phyloP scores from a whole-genome alignment of 2,113 vertebrate species.

The Platycercus adscitus region DNA sequence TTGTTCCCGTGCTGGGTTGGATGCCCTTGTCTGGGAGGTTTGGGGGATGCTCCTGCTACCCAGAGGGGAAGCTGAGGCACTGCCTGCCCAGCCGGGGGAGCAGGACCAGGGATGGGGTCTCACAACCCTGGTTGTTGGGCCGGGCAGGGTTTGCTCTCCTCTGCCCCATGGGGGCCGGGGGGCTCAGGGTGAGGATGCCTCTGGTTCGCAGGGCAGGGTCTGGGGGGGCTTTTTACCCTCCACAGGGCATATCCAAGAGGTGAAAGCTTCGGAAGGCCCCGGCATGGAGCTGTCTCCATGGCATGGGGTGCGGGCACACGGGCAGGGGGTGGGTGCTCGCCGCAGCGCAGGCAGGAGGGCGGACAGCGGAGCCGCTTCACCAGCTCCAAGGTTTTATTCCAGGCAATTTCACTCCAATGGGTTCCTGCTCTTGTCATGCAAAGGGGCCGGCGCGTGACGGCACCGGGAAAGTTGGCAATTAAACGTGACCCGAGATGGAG shows the following conservation, averaged over 20 bases:
- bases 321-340: neutral
- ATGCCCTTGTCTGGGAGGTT: neutral
- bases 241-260: neutral
- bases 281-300: fast-evolving
- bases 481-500: neutral
- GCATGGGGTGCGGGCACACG: fast-evolving
- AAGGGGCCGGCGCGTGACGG: neutral
- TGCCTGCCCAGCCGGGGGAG: fast-evolving
- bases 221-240: neutral
- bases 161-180: neutral
- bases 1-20: fast-evolving
- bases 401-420: neutral
- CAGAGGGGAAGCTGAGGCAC: conserved; percentile 7
- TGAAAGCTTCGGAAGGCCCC: neutral
- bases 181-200: neutral
- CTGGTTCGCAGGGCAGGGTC: neutral
- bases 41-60: neutral
- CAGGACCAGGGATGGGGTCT: fast-evolving
- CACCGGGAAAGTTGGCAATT: fast-evolving
- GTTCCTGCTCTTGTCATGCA: neutral
- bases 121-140: neutral
- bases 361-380: neutral
- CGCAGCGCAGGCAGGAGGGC: fast-evolving
- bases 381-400: neutral
- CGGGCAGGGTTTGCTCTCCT: neutral